These are phyloP conservation scores for Aporophyla lueneburgensis DNA, from an alignment of 2,888 invertebrate species.

Conservation along the genomic window DNA sequence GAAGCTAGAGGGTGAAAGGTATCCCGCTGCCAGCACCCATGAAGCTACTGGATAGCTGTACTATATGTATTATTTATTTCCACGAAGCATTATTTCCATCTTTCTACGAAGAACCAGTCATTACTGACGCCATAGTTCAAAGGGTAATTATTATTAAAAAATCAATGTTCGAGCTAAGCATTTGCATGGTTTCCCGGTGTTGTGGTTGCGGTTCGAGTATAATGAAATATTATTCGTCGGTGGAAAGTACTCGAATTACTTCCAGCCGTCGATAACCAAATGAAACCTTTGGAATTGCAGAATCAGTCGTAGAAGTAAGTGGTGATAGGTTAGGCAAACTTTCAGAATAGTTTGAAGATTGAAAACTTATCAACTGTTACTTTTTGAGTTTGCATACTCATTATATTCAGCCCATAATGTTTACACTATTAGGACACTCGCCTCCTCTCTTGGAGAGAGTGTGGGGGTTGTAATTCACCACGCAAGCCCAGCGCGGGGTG, in stretches of 20 bases:
- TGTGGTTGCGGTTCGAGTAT: constrained; percentile 75
- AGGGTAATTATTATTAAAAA: constrained; percentile 64
- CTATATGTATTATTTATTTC: background rate
- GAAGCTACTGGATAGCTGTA: background rate
- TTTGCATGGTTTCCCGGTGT: constrained; percentile 75
- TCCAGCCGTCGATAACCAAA: constrained; percentile 60
- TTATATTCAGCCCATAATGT: background rate
- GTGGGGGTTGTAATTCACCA: too few relatives aligned
- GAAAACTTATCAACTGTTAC: background rate
- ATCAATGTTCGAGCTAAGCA: constrained; percentile 70
- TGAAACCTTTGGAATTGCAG: constrained; percentile 70
- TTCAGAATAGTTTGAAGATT: background rate
- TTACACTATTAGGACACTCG: too few relatives aligned
- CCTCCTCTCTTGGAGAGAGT: too few relatives aligned
- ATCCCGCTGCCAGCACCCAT: too few relatives aligned
- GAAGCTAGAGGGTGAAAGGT: too few relatives aligned
- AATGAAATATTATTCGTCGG: constrained; percentile 76
- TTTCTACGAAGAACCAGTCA: constrained; percentile 13
- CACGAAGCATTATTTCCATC: background rate
- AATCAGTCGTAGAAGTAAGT: constrained; percentile 1
- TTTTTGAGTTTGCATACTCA: background rate
- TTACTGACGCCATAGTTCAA: constrained; percentile 48
- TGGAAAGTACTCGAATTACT: constrained; percentile 72
- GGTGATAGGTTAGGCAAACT: constrained; percentile 1
- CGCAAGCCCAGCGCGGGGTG: too few relatives aligned